phyloP scores from a whole-genome alignment of 37 sponge, comb jelly and placozoan species.

The Diacarnus erythraeanus region DNA sequence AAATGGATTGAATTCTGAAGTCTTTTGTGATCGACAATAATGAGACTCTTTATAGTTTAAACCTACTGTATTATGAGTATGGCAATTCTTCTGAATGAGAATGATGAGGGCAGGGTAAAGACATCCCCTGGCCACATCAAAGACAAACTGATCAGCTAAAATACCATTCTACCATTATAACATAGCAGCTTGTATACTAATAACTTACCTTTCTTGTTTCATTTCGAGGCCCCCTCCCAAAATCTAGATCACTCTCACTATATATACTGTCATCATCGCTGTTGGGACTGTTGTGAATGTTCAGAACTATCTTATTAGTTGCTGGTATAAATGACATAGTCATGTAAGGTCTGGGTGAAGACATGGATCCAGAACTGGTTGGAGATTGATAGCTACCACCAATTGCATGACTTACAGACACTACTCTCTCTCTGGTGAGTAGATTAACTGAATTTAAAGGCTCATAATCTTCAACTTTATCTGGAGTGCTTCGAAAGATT shows the following conservation, averaged over 20 bases:
- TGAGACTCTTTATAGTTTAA: too few species aligned
- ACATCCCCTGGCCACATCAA: too few species aligned
- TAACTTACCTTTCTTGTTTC: background rate
- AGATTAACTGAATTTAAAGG: background rate
- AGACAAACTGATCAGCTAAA: too few species aligned
- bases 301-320: background rate
- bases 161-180: too few species aligned
- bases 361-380: background rate
- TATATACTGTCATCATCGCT: background rate
- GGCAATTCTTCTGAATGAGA: too few species aligned
- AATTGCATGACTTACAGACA: background rate
- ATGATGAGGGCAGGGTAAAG: too few species aligned
- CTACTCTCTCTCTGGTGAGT: background rate
- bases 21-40: too few species aligned
- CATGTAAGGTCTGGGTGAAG: background rate
- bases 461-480: slow-evolving; percentile 10
- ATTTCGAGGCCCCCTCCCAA: background rate
- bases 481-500: background rate
- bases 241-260: background rate
- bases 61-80: too few species aligned
- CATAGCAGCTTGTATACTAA: too few species aligned
- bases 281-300: too few species aligned
- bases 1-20: too few species aligned
- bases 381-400: background rate
- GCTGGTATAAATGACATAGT: slow-evolving; percentile 3